Base-by-base conservation (phyloP, 2,888 invertebrate genomes). In the Falcaria lacertinaria region DNA sequence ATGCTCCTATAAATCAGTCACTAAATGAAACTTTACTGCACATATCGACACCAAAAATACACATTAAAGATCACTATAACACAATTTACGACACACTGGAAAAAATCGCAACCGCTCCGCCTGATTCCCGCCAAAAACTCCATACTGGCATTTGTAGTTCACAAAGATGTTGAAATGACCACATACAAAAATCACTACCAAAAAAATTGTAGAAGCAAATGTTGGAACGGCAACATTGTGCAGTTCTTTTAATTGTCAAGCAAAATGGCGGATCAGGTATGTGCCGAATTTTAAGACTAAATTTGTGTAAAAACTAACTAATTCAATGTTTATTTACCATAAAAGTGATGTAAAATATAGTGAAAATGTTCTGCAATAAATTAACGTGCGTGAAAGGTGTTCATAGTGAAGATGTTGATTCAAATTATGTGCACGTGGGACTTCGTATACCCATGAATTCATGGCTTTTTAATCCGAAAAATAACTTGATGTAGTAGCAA, bases 201-300 rank as follows among this genome's bases (percentile, higher is more conserved):
- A 7, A 28, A 28, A 7, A 11, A 11, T 7, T 3, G 11, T 7
- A 11, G 3, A 28, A 5, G 11, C 11, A 11, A 2, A 28, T 28
- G 11, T 7, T 43, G 41, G 32, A 46, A 34, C 63, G 60, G 67
- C 65, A 67, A 64, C 64, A 70, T 46, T 28, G 11, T 3, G 28
- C 54, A 64, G 47, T 78, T 85, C 91, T 91, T 91, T 90, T 87
- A 85, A 69, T 82, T 85, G 69, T 84, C 85, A 83, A 90, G 84
- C 92, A 94, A 94, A 81, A 94, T 94, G 94, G 94, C 94, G 89
- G 94, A 94, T 86, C 94, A 94, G 93, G 94, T 94, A 92, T 76
- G 93, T 91, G 69, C 69, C 61, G 67, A 70, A 56, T 70, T 64
- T 76, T 71, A 50, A 50, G 37, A 22, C 39, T 55, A 60, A 74